Conservation (phyloP, 1,140 invertebrate genomes). For the Drosophila pseudoobscura region DNA sequence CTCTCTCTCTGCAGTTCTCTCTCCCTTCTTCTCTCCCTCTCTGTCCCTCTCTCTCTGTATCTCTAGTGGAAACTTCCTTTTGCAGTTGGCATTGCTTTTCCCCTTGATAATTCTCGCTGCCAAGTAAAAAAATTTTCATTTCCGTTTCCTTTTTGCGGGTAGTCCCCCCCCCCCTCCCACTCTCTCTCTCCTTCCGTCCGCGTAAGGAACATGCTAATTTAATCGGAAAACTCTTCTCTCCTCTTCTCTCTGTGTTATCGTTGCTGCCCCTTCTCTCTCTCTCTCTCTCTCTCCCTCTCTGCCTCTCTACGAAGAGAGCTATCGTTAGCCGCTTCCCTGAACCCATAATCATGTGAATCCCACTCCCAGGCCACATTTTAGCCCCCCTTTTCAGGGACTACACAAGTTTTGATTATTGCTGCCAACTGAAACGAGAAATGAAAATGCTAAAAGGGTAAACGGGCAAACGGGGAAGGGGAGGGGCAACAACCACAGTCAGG, state of each 20-base stretch:
- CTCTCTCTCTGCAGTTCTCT: background rate
- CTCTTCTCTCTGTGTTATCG: no score
- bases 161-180: background rate
- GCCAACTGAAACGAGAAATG: conserved; percentile 38
- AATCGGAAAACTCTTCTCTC: conserved; percentile 22
- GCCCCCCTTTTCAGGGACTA: conserved; percentile 26
- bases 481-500: background rate
- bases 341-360: conserved; percentile 23
- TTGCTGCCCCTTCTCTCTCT: no score
- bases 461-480: background rate
- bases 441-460: conserved; percentile 1
- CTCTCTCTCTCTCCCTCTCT: no score
- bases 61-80: conserved; percentile 33
- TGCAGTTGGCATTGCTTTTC: conserved; percentile 42
- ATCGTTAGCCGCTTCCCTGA: no score
- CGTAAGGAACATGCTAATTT: conserved; percentile 39
- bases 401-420: conserved; percentile 73
- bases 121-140: conserved; percentile 67
- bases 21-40: background rate
- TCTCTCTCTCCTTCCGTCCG: no score
- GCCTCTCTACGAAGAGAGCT: no score
- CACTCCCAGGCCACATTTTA: no score
- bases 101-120: conserved; percentile 72
- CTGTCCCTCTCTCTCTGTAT: no score
- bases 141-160: conserved; percentile 58